Evolutionary conservation across 2,113 vertebrate genomes (phyloP), one percentile per base, ranked within the genome.

Genomic region (Eira barbara): DNA sequence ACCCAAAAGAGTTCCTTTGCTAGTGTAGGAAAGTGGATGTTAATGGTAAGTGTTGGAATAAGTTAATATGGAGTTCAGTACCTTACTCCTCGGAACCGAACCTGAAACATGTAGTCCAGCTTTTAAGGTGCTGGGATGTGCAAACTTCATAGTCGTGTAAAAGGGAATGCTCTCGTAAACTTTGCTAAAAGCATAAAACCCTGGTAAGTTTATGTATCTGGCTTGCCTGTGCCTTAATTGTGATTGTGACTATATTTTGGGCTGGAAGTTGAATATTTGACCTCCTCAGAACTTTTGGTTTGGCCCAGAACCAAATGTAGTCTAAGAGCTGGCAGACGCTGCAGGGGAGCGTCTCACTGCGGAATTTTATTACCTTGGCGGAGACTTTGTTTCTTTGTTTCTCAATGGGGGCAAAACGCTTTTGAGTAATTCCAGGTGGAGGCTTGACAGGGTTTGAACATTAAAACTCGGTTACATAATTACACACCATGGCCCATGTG

Each of bases 371-470:
- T 1, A 0, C 65, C 0, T 4, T 0, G 11, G 31, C 57, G 0
- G 2, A 29, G 29, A 42, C 85, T 95, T 94, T 0, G 0, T 81
- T 97, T 83, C 57, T 0, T n/a, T 83, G 1, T 69, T 97, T 96
- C 92, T 98, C 95, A 97, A 65, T 94, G 92, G 97, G 88, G 92
- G 52, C 95, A 97, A 91, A 86, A 61, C 69, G 91, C 97, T 92
- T 78, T 80, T 92, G 71, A 92, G 91, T 34, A 49, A 55, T 82
- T 96, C 91, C 95, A 83, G 92, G 94, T 57, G 80, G 76, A 93
- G 71, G 18, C 34, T 73, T 73, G 89, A 65, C 78, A 65, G n/a
- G 57, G 36, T 25, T 89, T 31, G 67, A 71, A 29, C 67, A 5
- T 83, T 57, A 39, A 71, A 83, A 80, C 42, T 52, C 13, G 39